These are phyloP conservation scores for Temnothorax rugatulus DNA, from an alignment of 2,888 invertebrate species.

Conservation along the genomic window DNA sequence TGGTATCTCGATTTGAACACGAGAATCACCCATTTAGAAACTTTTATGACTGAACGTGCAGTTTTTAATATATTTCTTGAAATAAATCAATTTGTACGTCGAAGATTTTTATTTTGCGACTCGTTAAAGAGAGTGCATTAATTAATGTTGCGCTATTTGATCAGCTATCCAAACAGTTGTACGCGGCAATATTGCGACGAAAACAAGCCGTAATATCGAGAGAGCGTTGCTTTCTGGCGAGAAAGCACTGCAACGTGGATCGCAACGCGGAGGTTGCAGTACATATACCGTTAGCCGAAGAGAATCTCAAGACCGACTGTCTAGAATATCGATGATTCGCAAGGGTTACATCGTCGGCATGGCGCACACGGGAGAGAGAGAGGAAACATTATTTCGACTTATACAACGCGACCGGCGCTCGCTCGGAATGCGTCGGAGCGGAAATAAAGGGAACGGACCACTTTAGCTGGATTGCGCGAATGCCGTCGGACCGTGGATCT, in stretches of 20 bases:
- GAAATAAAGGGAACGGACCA: conserved; percentile 48
- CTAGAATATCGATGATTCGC: conserved; percentile 53
- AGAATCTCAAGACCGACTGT: conserved; percentile 49
- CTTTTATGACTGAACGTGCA: neutral
- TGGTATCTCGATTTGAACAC: neutral
- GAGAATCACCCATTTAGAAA: neutral
- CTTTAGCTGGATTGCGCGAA: conserved; percentile 43
- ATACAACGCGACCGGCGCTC: conserved; percentile 16
- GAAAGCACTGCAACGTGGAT: conserved; percentile 15
- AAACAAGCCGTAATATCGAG: conserved; percentile 11
- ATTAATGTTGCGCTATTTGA: conserved; percentile 29
- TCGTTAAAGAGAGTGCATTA: neutral
- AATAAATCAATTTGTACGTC: neutral
- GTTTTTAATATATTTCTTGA: neutral
- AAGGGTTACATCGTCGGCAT: conserved; percentile 34
- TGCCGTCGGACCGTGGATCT: conserved; percentile 4
- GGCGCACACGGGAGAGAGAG: conserved; percentile 16
- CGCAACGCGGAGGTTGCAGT: conserved; percentile 32
- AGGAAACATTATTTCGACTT: conserved; percentile 53
- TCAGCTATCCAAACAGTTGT: neutral
- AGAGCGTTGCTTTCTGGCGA: neutral
- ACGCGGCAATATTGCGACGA: neutral
- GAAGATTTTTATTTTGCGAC: neutral
- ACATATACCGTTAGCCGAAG: conserved; percentile 46
- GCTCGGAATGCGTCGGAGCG: conserved; percentile 13